Evolutionary conservation across 1,140 invertebrate species (phyloP).

Genomic region (Listronotus bonariensis): DNA sequence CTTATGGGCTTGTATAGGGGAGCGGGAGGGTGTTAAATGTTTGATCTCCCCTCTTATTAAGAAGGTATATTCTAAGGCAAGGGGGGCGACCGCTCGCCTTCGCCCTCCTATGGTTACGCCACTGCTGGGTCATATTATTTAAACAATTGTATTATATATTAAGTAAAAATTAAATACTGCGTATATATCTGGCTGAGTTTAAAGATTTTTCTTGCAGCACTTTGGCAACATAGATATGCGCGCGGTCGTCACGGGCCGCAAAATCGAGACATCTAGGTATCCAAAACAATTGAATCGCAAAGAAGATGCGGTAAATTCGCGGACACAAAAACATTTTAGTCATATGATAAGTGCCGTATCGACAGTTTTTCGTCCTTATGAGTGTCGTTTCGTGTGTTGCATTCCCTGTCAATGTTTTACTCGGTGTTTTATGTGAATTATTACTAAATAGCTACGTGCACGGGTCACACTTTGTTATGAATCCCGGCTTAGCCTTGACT

Average conservation of each 20-base stretch:
- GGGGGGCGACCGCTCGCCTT: too few species aligned
- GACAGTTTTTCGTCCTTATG: constrained; percentile 15
- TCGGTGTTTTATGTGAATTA: neutral
- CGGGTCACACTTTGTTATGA: constrained; percentile 26
- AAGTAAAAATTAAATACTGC: too few species aligned
- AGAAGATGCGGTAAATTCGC: constrained; percentile 41
- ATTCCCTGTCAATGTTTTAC: constrained; percentile 4
- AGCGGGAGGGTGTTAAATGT: too few species aligned
- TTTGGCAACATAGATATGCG: constrained; percentile 33
- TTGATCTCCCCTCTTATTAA: too few species aligned
- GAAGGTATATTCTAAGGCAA: too few species aligned
- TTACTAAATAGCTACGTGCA: constrained; percentile 15
- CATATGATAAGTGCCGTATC: constrained; percentile 29
- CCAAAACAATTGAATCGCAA: constrained; percentile 50
- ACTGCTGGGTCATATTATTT: too few species aligned
- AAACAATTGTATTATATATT: too few species aligned
- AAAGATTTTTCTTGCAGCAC: constrained; percentile 8
- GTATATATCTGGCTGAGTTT: neutral
- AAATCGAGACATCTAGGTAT: constrained; percentile 47
- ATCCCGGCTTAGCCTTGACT: constrained; percentile 41
- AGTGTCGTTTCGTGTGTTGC: constrained; percentile 19
- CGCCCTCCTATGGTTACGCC: too few species aligned
- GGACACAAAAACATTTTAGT: constrained; percentile 29
- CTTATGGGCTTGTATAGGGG: too few species aligned
- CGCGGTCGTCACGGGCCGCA: constrained; percentile 19